Percentiles rank a stretch among this genome's conserved stretches.
Conservation (phyloP, 2,113 vertebrate species). For the Nyctereutes procyonoides region DNA sequence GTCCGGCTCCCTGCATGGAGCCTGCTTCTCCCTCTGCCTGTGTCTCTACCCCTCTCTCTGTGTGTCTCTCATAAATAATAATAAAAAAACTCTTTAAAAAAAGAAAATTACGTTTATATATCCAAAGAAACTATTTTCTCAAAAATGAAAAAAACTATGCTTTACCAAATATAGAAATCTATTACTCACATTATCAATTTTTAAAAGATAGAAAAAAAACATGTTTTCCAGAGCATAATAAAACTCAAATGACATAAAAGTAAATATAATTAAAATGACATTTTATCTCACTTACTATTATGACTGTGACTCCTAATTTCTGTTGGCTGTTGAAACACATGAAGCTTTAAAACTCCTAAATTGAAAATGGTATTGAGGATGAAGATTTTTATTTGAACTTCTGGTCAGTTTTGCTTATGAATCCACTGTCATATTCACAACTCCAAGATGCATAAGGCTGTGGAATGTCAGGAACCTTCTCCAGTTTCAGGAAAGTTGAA, state of each 20-base stretch:
- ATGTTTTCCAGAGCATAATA: background rate
- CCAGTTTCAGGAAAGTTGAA: background rate
- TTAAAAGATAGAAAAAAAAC: background rate
- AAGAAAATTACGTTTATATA: background rate
- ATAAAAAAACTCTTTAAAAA: too few species aligned
- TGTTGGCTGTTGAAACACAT: conserved; percentile 16
- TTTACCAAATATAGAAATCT: background rate
- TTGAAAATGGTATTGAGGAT: background rate
- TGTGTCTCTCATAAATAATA: too few species aligned
- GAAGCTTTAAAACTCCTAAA: conserved; percentile 5
- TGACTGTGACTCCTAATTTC: background rate
- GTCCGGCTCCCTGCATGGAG: too few species aligned
- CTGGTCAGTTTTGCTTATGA: background rate
- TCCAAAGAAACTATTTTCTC: background rate
- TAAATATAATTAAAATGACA: conserved; percentile 15
- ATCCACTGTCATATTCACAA: background rate
- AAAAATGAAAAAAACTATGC: background rate
- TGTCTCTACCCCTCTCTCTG: too few species aligned
- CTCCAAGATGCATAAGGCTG: background rate
- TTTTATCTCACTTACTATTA: conserved; percentile 61
- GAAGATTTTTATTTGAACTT: background rate
- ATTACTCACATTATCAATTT: background rate
- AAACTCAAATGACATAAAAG: background rate
- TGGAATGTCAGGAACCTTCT: background rate
- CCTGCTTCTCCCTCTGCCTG: too few species aligned